Evolutionary conservation across 1,140 invertebrate species (phyloP).

Genomic region (Drosophila micromelanica): DNA sequence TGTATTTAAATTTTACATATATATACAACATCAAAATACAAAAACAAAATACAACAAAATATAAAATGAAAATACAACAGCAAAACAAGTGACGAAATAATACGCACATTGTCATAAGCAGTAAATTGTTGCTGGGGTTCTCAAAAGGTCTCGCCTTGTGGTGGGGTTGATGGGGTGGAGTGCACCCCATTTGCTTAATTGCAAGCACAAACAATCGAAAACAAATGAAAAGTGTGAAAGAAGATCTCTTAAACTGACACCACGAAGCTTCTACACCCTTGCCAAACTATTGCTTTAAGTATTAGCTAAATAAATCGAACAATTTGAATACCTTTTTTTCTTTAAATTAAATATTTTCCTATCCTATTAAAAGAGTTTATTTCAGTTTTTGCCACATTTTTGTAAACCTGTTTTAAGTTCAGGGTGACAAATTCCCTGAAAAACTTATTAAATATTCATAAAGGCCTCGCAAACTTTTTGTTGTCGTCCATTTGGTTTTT

Average conservation of each 20-base stretch:
- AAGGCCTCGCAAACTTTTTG: slow-evolving; percentile 2
- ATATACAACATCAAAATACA: slow-evolving; percentile 45
- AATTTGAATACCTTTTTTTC: too few relatives aligned
- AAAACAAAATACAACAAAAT: slow-evolving; percentile 36
- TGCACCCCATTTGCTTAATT: too few relatives aligned
- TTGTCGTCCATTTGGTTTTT: slow-evolving; percentile 42
- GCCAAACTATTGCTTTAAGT: not conserved
- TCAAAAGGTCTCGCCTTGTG: too few relatives aligned
- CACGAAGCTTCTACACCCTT: too few relatives aligned
- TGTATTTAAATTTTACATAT: slow-evolving; percentile 79
- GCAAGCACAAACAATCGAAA: too few relatives aligned
- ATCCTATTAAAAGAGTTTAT: too few relatives aligned
- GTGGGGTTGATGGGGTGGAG: not conserved
- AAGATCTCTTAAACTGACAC: too few relatives aligned
- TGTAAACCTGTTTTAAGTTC: not conserved
- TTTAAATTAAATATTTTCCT: too few relatives aligned
- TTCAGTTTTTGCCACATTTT: too few relatives aligned
- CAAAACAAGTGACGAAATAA: slow-evolving; percentile 20
- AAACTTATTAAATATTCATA: slow-evolving; percentile 1
- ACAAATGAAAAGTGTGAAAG: too few relatives aligned
- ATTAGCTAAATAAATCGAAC: not conserved
- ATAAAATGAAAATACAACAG: slow-evolving; percentile 33
- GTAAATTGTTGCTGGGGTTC: slow-evolving; percentile 6
- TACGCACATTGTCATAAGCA: slow-evolving; percentile 56
- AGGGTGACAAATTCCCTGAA: not conserved